Evolutionary conservation across 2,797 vertebrate species (phyloP).

Genomic region (Coccyzus lansbergi): DNA sequence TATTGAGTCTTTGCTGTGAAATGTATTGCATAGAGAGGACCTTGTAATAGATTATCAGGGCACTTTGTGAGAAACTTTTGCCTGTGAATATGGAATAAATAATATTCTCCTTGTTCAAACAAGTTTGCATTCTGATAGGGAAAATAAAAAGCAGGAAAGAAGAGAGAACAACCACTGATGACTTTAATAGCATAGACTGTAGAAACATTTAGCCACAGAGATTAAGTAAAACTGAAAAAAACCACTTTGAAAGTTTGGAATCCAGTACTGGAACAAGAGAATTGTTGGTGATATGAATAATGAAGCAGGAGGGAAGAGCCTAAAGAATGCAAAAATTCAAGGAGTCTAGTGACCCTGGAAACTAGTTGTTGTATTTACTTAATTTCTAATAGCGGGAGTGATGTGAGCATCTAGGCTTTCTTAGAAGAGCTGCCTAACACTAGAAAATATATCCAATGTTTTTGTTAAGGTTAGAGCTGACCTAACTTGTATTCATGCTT

Average conservation of each 20-base stretch:
- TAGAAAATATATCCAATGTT: not conserved
- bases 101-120: not conserved
- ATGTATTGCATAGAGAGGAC: not conserved
- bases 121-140: not conserved
- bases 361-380: not conserved
- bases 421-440: not conserved
- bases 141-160: not conserved
- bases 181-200: not conserved
- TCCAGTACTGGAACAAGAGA: not conserved
- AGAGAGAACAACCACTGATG: not conserved
- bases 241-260: not conserved
- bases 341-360: not conserved
- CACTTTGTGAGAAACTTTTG: not conserved
- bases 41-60: not conserved
- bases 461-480: not conserved
- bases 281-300: not conserved
- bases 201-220: not conserved
- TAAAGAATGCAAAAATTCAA: not conserved
- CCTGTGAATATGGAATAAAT: not conserved
- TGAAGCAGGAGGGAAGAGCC: not conserved
- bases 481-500: not conserved
- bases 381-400: not conserved
- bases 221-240: not conserved
- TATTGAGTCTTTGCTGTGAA: not conserved
- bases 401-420: not conserved